phyloP scores from a whole-genome alignment of 2,888 invertebrate genomes.

The Pediacus dermestoides region DNA sequence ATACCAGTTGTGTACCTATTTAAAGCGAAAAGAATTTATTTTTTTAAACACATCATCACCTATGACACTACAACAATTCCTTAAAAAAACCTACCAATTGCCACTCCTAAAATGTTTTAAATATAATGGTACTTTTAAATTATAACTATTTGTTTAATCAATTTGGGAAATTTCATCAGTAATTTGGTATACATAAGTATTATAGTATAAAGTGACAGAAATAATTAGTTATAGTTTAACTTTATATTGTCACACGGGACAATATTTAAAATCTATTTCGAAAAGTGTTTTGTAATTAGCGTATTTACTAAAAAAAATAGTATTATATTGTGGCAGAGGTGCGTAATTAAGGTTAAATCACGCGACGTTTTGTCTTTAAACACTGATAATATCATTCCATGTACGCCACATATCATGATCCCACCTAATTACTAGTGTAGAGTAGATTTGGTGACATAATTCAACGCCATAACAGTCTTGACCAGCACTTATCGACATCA shows the following conservation, averaged over 20 bases:
- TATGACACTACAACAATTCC: too few species aligned
- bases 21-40: too few species aligned
- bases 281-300: too few species aligned
- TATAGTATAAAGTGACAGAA: conserved; percentile 1
- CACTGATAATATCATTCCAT: conserved; percentile 33
- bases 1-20: too few species aligned
- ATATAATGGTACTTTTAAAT: too few species aligned
- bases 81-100: too few species aligned
- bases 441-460: conserved; percentile 41
- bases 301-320: neutral
- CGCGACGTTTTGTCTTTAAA: conserved; percentile 30
- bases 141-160: neutral
- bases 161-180: neutral
- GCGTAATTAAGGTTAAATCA: neutral
- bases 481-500: conserved; percentile 41
- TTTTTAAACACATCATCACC: conserved; percentile 3
- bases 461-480: conserved; percentile 36
- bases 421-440: conserved; percentile 40
- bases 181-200: neutral
- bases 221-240: neutral
- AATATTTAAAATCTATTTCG: too few species aligned
- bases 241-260: too few species aligned
- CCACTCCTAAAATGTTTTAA: too few species aligned
- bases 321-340: neutral
- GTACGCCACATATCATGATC: conserved; percentile 35